Percentiles rank a stretch among this genome's conserved stretches.
phyloP scores from a whole-genome alignment of 1,140 invertebrate species.

The Papilio xuthus region DNA sequence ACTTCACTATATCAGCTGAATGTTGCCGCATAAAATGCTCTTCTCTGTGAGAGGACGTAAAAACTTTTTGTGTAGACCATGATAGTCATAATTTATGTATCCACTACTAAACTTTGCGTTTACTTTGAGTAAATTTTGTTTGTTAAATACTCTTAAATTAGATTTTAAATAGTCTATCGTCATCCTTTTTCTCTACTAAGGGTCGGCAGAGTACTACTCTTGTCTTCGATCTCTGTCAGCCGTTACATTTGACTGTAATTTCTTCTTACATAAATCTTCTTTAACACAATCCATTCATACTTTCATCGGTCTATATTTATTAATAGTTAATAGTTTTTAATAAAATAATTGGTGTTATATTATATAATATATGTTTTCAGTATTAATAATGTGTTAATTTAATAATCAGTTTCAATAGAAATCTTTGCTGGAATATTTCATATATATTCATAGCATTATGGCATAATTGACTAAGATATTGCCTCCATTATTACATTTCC shows the following conservation, averaged over 20 bases:
- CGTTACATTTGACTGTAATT: no score
- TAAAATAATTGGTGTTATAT: no score
- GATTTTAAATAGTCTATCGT: no score
- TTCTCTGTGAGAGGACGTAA: neutral
- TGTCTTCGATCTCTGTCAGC: neutral
- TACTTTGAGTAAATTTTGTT: neutral
- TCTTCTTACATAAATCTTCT: no score
- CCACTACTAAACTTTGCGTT: neutral
- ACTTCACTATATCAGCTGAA: conserved; percentile 41
- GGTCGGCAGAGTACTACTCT: no score
- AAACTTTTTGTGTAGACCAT: neutral
- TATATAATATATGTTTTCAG: neutral
- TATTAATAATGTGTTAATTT: neutral
- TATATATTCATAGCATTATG: conserved; percentile 28
- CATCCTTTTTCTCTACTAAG: no score
- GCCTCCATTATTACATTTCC: conserved; percentile 31
- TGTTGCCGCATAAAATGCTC: neutral
- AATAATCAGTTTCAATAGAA: neutral
- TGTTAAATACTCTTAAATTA: no score
- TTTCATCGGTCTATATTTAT: no score
- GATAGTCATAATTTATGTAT: neutral
- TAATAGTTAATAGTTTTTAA: no score
- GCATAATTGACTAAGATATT: conserved; percentile 33
- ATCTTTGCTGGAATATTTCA: conserved; percentile 15
- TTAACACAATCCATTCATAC: no score